phyloP scores from a whole-genome alignment of 2,113 vertebrate genomes.

The Gnathonemus echidnorhynchus region DNA sequence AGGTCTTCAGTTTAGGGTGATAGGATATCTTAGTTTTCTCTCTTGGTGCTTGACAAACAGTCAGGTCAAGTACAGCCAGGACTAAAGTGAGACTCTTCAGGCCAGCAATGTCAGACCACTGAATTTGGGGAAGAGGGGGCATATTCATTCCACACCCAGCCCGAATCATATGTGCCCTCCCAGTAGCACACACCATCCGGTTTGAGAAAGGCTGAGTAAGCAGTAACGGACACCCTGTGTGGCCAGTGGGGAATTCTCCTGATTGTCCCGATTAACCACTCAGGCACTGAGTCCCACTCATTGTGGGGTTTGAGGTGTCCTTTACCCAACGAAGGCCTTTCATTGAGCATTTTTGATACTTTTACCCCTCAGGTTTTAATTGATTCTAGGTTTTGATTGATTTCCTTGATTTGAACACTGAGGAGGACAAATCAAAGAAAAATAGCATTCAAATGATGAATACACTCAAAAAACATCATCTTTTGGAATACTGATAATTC shows the following conservation, averaged over 20 bases:
- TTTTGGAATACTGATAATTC: not conserved
- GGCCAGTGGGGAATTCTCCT: not conserved
- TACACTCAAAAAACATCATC: not conserved
- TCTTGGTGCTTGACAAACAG: not conserved
- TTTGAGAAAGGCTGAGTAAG: not conserved
- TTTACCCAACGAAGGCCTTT: not conserved
- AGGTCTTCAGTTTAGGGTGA: not conserved
- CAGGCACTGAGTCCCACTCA: not conserved
- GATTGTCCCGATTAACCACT: not conserved
- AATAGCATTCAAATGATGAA: not conserved
- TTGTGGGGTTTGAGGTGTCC: not conserved
- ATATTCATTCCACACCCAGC: not conserved
- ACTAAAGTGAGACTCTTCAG: not conserved
- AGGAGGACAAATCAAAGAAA: not conserved
- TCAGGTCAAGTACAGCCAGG: no score
- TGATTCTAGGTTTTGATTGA: not conserved
- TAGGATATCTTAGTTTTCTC: not conserved
- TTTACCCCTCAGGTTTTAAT: not conserved
- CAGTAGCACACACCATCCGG: accelerated
- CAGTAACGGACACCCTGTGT: not conserved
- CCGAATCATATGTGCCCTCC: not conserved
- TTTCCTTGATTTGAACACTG: not conserved
- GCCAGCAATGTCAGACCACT: not conserved
- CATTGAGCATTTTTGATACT: not conserved
- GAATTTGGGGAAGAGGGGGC: not conserved